These are phyloP conservation scores for Pedicia rivosa DNA, from an alignment of 2,888 invertebrate genomes.

Conservation along the genomic window DNA sequence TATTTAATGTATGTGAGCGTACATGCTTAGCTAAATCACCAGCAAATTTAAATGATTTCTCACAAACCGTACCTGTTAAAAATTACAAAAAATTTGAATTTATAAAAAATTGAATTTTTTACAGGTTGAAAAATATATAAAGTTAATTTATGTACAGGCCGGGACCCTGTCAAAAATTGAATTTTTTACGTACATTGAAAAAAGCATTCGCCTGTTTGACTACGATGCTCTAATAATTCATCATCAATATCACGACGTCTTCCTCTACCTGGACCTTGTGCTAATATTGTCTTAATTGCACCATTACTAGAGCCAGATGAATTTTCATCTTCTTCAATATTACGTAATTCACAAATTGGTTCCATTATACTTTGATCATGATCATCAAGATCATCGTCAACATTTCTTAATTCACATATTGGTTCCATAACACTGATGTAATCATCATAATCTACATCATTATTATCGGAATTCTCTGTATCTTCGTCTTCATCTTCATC, in stretches of 20 bases:
- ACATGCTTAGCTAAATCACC: slow-evolving; percentile 32
- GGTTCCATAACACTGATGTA: too few relatives aligned
- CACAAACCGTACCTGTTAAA: slow-evolving; percentile 21
- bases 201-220: slow-evolving; percentile 6
- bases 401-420: slow-evolving; percentile 5
- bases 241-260: slow-evolving; percentile 8
- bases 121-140: too few relatives aligned
- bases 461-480: slow-evolving; percentile 7
- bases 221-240: not conserved
- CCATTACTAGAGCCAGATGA: slow-evolving; percentile 10
- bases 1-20: slow-evolving; percentile 29
- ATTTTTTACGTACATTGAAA: too few relatives aligned
- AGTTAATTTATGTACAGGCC: too few relatives aligned
- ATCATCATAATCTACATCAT: slow-evolving; percentile 3
- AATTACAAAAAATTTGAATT: too few relatives aligned
- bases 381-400: slow-evolving; percentile 16
- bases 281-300: not conserved
- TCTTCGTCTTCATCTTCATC: slow-evolving; percentile 7
- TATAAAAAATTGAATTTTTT: too few relatives aligned
- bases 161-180: too few relatives aligned
- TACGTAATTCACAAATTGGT: slow-evolving; percentile 24
- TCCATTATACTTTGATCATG: slow-evolving; percentile 29
- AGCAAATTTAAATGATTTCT: slow-evolving; percentile 27
- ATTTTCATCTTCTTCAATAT: slow-evolving; percentile 11
- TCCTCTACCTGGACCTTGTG: slow-evolving; percentile 8